phyloP scores from a whole-genome alignment of 2,797 vertebrate species.

The Hyperoplus lanceolatus region DNA sequence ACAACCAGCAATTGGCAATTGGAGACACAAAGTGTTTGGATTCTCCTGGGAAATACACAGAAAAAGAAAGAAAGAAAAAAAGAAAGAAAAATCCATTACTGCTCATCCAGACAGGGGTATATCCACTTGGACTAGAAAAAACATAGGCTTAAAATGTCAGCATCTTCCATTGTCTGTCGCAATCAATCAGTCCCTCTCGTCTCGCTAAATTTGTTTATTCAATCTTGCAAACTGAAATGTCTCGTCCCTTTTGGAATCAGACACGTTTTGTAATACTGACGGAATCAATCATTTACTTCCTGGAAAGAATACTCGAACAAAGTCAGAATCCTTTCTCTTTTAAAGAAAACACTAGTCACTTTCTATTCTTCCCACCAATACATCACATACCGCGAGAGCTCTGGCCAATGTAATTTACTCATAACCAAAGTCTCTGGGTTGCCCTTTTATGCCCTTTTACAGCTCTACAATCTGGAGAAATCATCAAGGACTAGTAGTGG shows the following conservation, averaged over 20 bases:
- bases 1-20: neutral
- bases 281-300: constrained; percentile 46
- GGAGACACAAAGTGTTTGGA: constrained; percentile 60
- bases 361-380: constrained; percentile 4
- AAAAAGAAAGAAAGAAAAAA: constrained; percentile 1
- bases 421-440: constrained; percentile 17
- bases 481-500: constrained; percentile 23
- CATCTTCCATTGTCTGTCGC: constrained; percentile 66
- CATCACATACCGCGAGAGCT: constrained; percentile 3
- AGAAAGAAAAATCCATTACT: constrained; percentile 50
- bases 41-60: constrained; percentile 47
- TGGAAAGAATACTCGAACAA: constrained; percentile 4
- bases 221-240: constrained; percentile 42
- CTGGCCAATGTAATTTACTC: constrained; percentile 12
- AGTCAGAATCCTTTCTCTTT: constrained; percentile 31
- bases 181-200: constrained; percentile 60
- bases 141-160: constrained; percentile 74
- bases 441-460: constrained; percentile 5
- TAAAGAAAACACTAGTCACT: constrained; percentile 27
- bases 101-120: constrained; percentile 59
- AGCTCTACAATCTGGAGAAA: constrained; percentile 7
- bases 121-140: constrained; percentile 59
- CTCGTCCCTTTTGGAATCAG: constrained; percentile 43
- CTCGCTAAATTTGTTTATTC: constrained; percentile 25
- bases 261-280: constrained; percentile 34